Evolutionary conservation across 2,888 invertebrate genomes (phyloP), one percentile per base, ranked within the genome.

Genomic region (Heliconius hortense): DNA sequence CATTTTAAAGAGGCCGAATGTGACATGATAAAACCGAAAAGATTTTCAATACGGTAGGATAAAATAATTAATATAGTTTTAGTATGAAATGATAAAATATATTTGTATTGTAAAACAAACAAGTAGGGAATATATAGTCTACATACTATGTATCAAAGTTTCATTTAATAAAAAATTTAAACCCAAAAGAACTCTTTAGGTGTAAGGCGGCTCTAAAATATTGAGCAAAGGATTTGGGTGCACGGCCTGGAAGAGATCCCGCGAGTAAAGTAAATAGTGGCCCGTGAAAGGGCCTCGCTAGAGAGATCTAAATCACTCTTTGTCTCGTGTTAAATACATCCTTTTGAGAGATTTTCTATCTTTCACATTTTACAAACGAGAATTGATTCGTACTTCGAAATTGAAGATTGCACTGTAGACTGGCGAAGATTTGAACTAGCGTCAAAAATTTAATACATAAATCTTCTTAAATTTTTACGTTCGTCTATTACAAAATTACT

Each of bases 261-360:
- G 87, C 84, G 89, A 84, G 88, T 85, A 89, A 90, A 90, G 90
- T 90, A 93, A 93, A 93, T 91, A 93, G 90, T 90, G 88, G 89
- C 85, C 87, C 86, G 85, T 85, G 86, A 87, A 87, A 88, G 88
- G 87, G 85, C 88, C 88, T 87, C 84, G 85, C 85, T 84, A 86
- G 86, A 87, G 90, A 90, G 89, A 89, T 90, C 90, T 91, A 89
- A 92, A 90, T 91, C 90, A 90, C 87, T 89, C 92, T 93, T 92
- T 92, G 92, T 92, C 91, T 93, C 87, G 87, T 86, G 84, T 89
- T 92, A 90, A 92, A 91, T 89, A 89, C 89, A 90, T 88, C 89
- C 91, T 91, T 91, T 93, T 92, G 91, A 90, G 89, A 91, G 92
- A 92, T 92, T 93, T 90, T 86, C 88, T 87, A 89, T 90, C 89